Evolutionary conservation across 2,797 vertebrate species (phyloP).

Genomic region (Dermochelys coriacea): DNA sequence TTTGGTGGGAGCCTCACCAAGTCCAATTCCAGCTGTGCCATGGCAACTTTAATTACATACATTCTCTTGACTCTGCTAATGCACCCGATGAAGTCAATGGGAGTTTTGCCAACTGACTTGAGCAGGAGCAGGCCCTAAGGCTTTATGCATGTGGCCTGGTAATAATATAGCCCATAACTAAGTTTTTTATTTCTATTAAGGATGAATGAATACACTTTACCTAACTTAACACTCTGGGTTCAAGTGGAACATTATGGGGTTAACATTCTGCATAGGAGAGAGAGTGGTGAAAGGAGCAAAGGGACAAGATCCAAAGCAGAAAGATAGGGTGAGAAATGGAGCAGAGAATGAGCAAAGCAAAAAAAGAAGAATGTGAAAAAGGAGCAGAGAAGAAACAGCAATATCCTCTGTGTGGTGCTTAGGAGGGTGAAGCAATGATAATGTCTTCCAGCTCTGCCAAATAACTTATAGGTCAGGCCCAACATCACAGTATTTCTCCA

Average conservation of each 20-base stretch:
- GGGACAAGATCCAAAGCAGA: not conserved
- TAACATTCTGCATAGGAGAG: not conserved
- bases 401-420: rapidly evolving
- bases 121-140: not conserved
- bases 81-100: not conserved
- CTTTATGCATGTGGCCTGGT: not conserved
- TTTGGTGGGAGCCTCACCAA: rapidly evolving
- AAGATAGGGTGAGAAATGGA: not conserved
- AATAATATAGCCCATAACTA: not conserved
- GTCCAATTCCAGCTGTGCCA: rapidly evolving
- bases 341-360: not conserved
- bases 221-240: not conserved
- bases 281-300: not conserved
- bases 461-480: not conserved
- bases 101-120: not conserved
- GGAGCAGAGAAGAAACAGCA: not conserved
- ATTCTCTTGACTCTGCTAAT: not conserved
- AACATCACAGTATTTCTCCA: not conserved
- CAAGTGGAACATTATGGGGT: not conserved
- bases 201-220: not conserved
- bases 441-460: not conserved
- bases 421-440: not conserved
- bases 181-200: not conserved
- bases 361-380: not conserved
- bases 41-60: rapidly evolving